phyloP scores from a whole-genome alignment of 2,113 vertebrate genomes.

The Coracopsis vasa region DNA sequence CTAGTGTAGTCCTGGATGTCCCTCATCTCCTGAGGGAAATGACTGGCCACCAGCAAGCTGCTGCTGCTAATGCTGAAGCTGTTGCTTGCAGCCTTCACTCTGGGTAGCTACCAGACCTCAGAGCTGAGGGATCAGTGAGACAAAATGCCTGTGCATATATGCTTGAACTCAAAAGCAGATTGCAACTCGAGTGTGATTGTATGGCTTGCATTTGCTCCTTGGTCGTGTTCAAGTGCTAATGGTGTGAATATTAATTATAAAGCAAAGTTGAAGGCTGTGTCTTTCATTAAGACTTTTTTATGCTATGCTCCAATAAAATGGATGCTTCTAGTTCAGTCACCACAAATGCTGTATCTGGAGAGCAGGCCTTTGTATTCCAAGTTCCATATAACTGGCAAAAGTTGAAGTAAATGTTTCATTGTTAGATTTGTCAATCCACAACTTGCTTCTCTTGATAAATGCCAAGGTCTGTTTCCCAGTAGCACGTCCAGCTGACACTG shows the following conservation, averaged over 20 bases:
- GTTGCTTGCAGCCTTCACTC: not conserved
- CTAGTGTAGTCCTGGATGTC: not conserved
- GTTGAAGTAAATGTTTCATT: not conserved
- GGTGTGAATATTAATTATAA: not conserved
- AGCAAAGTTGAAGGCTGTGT: not conserved
- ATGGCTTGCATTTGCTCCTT: not conserved
- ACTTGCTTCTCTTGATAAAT: not conserved
- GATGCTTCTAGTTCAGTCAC: not conserved
- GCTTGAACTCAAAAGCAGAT: constrained; percentile 4
- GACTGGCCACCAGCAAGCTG: not conserved
- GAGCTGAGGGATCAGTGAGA: not conserved
- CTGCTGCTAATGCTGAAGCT: not conserved
- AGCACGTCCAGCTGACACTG: not conserved
- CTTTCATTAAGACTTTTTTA: not conserved
- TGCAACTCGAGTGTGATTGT: not conserved
- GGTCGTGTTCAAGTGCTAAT: not conserved
- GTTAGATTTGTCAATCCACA: not conserved
- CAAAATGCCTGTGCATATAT: not conserved
- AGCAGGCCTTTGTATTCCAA: not conserved
- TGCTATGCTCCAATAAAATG: not conserved
- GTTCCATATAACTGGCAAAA: not conserved
- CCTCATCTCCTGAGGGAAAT: not conserved
- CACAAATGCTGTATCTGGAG: not conserved
- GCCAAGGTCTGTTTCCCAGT: not conserved
- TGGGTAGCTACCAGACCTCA: constrained; percentile 22